Evolutionary conservation across 2,113 vertebrate species (phyloP), one percentile per base, ranked within the genome.

Genomic region (Poeciliopsis turrubarensis): DNA sequence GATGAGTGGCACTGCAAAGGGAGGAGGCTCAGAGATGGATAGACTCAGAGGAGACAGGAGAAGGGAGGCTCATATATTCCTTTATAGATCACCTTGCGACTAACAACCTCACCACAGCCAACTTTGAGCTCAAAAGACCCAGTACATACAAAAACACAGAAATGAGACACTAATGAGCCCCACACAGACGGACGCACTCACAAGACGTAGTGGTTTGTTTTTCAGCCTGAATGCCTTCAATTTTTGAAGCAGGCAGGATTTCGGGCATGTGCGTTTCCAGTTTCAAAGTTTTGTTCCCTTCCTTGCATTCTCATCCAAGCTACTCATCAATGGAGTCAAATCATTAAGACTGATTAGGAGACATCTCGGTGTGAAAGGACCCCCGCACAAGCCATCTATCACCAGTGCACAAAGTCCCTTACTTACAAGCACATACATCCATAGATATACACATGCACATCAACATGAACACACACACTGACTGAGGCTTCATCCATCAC

Each of bases 331-430:
- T 87, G 63, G 64, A 80, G 79, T 39, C 83, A 77, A 91, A 91
- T 90, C 90, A 89, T 91, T 89, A 89, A 90, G 89, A 91, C 87
- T 87, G 90, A 92, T 93, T 89, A 86, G 87, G 61, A 92, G 89
- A 90, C 86, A 92, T 89, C 86, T 80, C 84, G 84, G 78, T 91
- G 89, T 90, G 87, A 92, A 91, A 90, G 88, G 87, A 90, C 73
- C 79, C 66, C 85, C 63, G 61, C 86, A 83, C 77, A 79, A 85
- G 65, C 74, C 79, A 92, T 91, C 75, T 83, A 91, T 92, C 86
- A 91, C 75, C 10, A 39, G 69, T 22, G 8, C 82, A 69, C 79
- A 64, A 57, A 66, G 26, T 14, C 67, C 4, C 71, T 73, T 69
- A 79, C 44, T 65, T 65, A 68, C 67, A 61, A 79, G 68, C 68